Evolutionary conservation across 2,113 vertebrate genomes (phyloP), one percentile per base, ranked within the genome.

Genomic region (Argyrosomus japonicus): DNA sequence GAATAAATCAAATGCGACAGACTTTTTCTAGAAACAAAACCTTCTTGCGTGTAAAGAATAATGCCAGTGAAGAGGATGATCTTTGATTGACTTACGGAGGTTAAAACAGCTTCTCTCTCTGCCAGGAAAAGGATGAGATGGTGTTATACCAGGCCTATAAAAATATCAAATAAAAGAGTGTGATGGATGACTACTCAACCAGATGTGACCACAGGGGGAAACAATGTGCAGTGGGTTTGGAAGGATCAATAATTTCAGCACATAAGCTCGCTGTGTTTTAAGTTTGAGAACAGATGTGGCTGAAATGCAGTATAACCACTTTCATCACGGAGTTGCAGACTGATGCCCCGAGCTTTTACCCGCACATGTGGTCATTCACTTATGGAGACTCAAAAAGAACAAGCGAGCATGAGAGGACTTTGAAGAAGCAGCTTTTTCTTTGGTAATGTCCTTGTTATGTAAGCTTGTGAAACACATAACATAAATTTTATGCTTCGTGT

Each of bases 161-260:
- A 65, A 83, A 85, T 6, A 74, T 61, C 61, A 81, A 87, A 81
- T 65, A 76, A 86, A 81, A 83, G 60, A 79, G 63, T 6, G 27
- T 81, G 85, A 87, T 73, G 36, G 69, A 76, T 85, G 75, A 70
- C 53, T 62, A 21, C 62, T 83, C 67, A 67, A 48, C 68, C 78
- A 86, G 72, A 89, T 80, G 85, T 81, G 65, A 43, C 76, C 17
- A 68, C 8, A 60, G 72, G 61, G 47, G 63, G 10, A 57, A 80
- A 64, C 9, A 12, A 81, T 62, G 84, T 71, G 61, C 69, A 13
- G 3, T n/a, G 74, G 68, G 76, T 79, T 75, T 77, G 69, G 12
- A 77, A 27, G 50, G 68, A 83, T 86, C 84, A 87, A 87, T 91
- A 21, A 48, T 80, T 89, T 80, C 25, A 84, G 67, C 71, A 85